Base-by-base conservation (phyloP, 2,888 invertebrate species). In the Ectobius pallidus region DNA sequence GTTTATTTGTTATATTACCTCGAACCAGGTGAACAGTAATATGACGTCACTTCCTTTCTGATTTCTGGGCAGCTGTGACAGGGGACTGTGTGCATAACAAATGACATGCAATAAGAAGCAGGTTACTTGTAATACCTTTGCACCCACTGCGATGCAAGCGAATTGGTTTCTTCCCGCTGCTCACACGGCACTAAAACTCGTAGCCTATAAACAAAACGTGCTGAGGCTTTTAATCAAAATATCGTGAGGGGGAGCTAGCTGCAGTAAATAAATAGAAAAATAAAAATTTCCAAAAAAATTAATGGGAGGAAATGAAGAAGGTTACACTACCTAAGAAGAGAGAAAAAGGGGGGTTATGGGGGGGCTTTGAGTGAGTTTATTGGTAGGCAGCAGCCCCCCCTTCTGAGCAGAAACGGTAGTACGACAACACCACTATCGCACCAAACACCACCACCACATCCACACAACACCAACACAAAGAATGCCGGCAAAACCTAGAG, bases 291-390 rank as follows among this genome's bases (percentile, higher is more conserved):
- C 16, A 61, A 39, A 42, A 14, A n/a, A n/a, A n/a, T n/a, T n/a
- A n/a, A n/a, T 6, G 27, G 49, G 42, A 61, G 52, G 34, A 39
- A 70, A 18, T 3, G 25, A n/a, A n/a, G n/a, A 20, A 49, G 27
- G n/a, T 49, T 32, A 1, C 20, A 65, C 42, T 42, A 20, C 42
- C 39, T 27, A 84, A 80, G 74, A 74, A 75, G 68, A 52, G 76
- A 73, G 67, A 74, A n/a, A n/a, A 68, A 46, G 18, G 30, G 22
- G 49, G 14, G n/a, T 62, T 58, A 61, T 68, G 73, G 74, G 74
- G 74, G 73, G 73, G 71, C 52, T 63, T 49, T 68, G 27, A 61
- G 46, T 62, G n/a, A 55, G 69, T 74, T 49, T 69, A 22, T 61
- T 32, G 42, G 62, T 62, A 70, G 58, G 69, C 52, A n/a, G n/a